Conservation (phyloP, 2,797 vertebrate genomes). For the Buceros bicornis region DNA sequence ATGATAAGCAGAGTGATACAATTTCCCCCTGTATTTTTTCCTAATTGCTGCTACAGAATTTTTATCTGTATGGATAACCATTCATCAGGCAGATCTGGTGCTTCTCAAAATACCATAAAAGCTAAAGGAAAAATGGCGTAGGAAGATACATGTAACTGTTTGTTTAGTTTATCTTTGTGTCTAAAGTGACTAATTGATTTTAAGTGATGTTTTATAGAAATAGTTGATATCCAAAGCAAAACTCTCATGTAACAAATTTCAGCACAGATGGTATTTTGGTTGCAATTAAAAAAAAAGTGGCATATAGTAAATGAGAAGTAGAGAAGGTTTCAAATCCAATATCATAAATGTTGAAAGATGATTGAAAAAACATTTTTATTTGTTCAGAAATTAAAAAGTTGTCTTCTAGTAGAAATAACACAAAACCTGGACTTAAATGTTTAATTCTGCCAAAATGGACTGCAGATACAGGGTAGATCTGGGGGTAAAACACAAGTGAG, state of each 20-base stretch:
- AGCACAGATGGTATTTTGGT: conserved; percentile 69
- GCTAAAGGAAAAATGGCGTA: not conserved
- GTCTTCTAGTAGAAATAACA: not conserved
- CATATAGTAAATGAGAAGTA: conserved; percentile 22
- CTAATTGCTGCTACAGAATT: not conserved
- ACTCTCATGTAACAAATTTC: conserved; percentile 29
- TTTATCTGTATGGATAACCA: not conserved
- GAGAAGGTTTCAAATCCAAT: conserved; percentile 14
- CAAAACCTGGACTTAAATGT: not conserved
- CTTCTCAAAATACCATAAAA: conserved; percentile 25
- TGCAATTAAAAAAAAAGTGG: conserved; percentile 10
- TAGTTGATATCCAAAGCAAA: conserved; percentile 41
- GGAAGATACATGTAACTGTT: conserved; percentile 26
- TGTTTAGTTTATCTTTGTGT: conserved; percentile 36
- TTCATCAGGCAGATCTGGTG: not conserved
- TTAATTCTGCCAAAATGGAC: not conserved
- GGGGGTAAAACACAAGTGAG: not conserved
- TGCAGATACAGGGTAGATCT: not conserved
- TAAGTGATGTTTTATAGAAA: conserved; percentile 46
- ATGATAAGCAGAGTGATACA: not conserved
- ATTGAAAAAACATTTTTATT: not conserved
- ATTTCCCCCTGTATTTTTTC: not conserved
- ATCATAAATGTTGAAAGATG: conserved; percentile 20
- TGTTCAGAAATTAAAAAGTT: not conserved
- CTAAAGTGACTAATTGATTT: conserved; percentile 55